Evolutionary conservation across 1,140 invertebrate genomes (phyloP), one percentile per base, ranked within the genome.

Genomic region (Leptopilina clavipes): DNA sequence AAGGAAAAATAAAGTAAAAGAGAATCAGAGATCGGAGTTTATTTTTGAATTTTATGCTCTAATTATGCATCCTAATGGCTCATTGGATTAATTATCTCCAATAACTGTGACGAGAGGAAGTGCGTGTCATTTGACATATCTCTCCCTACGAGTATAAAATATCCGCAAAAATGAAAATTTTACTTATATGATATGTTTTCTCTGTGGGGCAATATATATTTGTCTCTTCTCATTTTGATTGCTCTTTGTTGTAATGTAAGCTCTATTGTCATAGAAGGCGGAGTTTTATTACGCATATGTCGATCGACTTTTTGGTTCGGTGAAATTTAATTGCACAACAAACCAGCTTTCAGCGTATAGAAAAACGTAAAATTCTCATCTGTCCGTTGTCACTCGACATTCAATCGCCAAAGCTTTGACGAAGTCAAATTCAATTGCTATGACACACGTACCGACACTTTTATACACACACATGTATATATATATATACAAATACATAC

Each of bases 371-470:
- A 65, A 31, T 65, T 31, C 14, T 22, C 59, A 65, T 65, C 59
- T 14, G 25, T 31, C 59, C 19, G 59, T 65, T 65, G 59, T 65
- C 59, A 65, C 14, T 65, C 59, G 59, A 65, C 59, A 65, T 65
- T 31, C 59, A 65, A 65, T 65, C 59, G 59, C 11, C 25, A 65
- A 65, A 65, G 59, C 59, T 65, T 65, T 65, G 59, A 65, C 59
- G 59, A 65, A 65, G 59, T 65, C 59, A 65, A 65, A 65, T 65
- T 65, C 59, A 65, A 37, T 65, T 31, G 59, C 59, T 14, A 12
- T 65, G 59, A 65, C 19, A 65, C 19, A 25, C 25, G 25, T 65
- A 65, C 25, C 59, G 12, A n/a, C 3, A 65, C 59, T 37, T 37
- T 37, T 31, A 2, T 5, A 31, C 5, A 5, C 25, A 31, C 5